phyloP scores from a whole-genome alignment of 2,797 vertebrate genomes.

The Xenops minutus region DNA sequence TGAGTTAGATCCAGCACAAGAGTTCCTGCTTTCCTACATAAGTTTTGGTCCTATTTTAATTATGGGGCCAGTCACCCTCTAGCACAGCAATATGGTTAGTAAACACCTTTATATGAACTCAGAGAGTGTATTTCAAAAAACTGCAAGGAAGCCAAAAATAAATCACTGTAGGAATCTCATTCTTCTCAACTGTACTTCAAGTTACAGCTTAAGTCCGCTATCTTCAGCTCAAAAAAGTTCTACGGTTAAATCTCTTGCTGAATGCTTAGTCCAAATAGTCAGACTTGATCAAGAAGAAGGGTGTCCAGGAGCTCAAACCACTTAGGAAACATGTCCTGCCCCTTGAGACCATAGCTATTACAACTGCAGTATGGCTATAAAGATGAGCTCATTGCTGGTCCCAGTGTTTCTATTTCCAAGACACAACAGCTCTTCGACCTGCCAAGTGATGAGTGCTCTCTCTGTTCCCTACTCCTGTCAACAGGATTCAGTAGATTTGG shows the following conservation, averaged over 20 bases:
- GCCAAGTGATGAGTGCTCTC: neutral
- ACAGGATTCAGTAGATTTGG: rapidly evolving
- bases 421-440: neutral
- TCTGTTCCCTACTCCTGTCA: neutral
- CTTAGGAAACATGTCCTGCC: neutral
- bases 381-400: neutral
- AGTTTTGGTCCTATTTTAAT: neutral
- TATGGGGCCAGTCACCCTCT: neutral
- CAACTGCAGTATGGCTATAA: neutral
- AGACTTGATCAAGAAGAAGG: neutral
- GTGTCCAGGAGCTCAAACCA: neutral
- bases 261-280: neutral
- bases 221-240: neutral
- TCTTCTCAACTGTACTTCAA: neutral
- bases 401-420: neutral
- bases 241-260: neutral
- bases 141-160: neutral
- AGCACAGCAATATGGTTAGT: neutral
- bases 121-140: neutral
- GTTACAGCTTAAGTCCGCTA: neutral
- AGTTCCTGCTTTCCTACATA: neutral
- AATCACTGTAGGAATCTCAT: neutral
- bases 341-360: neutral
- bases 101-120: neutral
- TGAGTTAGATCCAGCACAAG: neutral